A percentile compares a stretch with the other conserved stretches of the same genome.
Conservation (phyloP, 2,113 vertebrate genomes). For the Sciurus niger region DNA sequence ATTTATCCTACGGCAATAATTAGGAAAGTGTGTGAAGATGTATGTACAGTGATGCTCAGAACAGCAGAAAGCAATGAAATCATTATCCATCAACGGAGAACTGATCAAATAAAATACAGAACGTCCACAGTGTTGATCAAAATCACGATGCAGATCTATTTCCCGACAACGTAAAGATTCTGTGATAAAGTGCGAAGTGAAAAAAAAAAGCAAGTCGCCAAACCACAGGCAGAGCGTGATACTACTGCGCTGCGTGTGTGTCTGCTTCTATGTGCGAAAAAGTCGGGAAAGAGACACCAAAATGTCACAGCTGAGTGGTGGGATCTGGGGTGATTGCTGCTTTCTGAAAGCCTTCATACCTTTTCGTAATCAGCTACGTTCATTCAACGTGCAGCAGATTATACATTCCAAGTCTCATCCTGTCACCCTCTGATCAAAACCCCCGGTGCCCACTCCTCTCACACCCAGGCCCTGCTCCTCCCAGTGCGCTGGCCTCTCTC, state of each 20-base stretch:
- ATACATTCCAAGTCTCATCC: neutral
- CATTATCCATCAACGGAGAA: neutral
- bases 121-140: accelerated
- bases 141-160: neutral
- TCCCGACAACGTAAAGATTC: slow-evolving; percentile 35
- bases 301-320: neutral
- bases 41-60: neutral
- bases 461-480: neutral
- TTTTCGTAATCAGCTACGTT: neutral
- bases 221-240: neutral
- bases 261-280: neutral
- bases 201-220: slow-evolving; percentile 1
- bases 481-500: neutral
- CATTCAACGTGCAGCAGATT: neutral
- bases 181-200: neutral
- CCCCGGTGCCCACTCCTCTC: neutral
- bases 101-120: neutral
- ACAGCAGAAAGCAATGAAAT: neutral
- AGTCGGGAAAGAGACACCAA: slow-evolving; percentile 5
- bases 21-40: slow-evolving; percentile 48
- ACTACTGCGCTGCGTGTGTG: neutral
- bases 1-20: slow-evolving; percentile 54
- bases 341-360: neutral
- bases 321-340: neutral
- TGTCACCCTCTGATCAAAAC: neutral